Conservation (phyloP, 2,113 vertebrate species). For the Pyxicephalus adspersus region DNA sequence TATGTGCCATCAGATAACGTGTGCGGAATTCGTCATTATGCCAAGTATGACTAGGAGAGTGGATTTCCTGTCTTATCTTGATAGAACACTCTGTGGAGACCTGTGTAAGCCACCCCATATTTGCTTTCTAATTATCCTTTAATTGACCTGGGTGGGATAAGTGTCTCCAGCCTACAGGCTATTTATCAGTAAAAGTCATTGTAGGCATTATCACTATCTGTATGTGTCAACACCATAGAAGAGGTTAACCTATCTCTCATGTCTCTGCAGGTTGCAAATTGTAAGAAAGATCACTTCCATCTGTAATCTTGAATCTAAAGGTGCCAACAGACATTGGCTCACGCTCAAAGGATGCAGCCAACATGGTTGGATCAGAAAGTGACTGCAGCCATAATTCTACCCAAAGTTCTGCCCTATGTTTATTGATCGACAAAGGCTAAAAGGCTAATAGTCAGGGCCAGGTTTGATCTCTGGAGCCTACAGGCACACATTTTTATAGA, state of each 20-base stretch:
- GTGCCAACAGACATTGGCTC: too few relatives aligned
- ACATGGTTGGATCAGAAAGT: too few relatives aligned
- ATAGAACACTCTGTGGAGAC: constrained; percentile 20
- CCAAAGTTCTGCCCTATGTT: too few relatives aligned
- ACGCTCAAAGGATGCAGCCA: too few relatives aligned
- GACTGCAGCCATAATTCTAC: too few relatives aligned
- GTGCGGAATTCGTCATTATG: background rate
- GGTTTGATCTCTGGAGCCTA: too few relatives aligned
- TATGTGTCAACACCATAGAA: background rate
- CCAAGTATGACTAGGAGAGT: too few relatives aligned
- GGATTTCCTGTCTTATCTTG: constrained; percentile 5
- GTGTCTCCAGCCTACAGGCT: constrained; percentile 22
- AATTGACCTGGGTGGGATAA: constrained; percentile 43
- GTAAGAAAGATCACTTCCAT: too few relatives aligned
- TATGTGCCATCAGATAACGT: background rate
- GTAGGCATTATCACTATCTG: constrained; percentile 1
- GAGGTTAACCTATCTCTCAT: background rate
- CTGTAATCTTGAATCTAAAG: too few relatives aligned
- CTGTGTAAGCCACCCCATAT: constrained; percentile 22
- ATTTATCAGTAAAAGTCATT: constrained; percentile 38
- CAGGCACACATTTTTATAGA: too few relatives aligned
- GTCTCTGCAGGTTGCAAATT: background rate
- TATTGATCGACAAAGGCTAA: too few relatives aligned
- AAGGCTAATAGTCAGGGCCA: too few relatives aligned
- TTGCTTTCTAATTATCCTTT: constrained; percentile 54